Percentiles rank a stretch among this genome's conserved stretches.
Evolutionary conservation across 2,888 invertebrate species (phyloP).

Genomic region (Leptogaster cylindrica): DNA sequence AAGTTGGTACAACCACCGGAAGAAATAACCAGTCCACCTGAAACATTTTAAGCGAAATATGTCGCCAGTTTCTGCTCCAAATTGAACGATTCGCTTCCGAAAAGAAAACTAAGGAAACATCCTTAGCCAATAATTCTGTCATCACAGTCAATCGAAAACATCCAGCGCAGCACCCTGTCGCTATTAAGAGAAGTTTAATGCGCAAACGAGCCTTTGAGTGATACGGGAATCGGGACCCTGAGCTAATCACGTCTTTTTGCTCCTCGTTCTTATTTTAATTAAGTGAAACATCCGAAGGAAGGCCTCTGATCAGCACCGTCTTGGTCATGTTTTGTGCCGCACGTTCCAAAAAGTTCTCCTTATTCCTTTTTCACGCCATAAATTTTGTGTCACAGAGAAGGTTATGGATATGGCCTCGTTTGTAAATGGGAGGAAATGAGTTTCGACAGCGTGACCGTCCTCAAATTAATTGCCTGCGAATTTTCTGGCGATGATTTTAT

Average conservation of each 20-base stretch:
- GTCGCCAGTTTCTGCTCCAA: no score
- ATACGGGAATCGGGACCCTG: background rate
- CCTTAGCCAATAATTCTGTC: conserved; percentile 18
- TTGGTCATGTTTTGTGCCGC: conserved; percentile 22
- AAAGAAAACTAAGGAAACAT: conserved; percentile 6
- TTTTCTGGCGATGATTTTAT: conserved; percentile 5
- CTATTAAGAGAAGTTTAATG: conserved; percentile 37
- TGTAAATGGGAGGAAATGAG: no score
- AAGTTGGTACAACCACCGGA: no score
- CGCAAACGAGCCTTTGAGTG: conserved; percentile 26
- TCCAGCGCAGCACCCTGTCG: conserved; percentile 3
- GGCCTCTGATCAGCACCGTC: conserved; percentile 8
- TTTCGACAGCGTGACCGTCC: conserved; percentile 5
- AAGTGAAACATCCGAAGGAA: conserved; percentile 11
- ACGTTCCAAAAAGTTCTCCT: background rate
- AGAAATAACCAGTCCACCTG: no score
- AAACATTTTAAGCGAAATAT: no score
- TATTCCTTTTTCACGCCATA: background rate
- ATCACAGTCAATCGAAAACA: conserved; percentile 7
- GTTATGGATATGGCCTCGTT: no score
- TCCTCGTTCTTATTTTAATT: conserved; percentile 22
- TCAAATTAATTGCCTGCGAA: conserved; percentile 24
- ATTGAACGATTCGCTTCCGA: no score
- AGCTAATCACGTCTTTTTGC: conserved; percentile 8
- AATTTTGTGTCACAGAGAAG: no score